Evolutionary conservation across 92 coral and sea anemone species (phyloP).

Genomic region (Umimayanthus kanabou): DNA sequence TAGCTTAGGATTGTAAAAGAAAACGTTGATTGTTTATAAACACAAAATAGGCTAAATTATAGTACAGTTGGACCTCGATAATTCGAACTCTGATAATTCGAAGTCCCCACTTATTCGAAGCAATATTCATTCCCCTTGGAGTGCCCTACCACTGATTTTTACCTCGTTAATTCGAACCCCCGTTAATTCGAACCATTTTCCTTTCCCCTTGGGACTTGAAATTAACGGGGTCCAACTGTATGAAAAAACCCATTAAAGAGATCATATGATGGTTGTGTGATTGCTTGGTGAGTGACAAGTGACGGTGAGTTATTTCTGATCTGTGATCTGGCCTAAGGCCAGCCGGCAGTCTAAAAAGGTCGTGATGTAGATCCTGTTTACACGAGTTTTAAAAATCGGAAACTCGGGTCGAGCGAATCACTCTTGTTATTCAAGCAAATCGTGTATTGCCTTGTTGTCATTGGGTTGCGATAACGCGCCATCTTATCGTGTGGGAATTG

Average conservation of each 20-base stretch:
- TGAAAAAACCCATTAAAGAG: background rate
- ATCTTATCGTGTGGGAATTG: background rate
- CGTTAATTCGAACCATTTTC: too few relatives aligned
- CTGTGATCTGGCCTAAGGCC: background rate
- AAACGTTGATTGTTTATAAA: background rate
- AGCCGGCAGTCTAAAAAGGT: slow-evolving; percentile 13
- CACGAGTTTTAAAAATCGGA: slow-evolving; percentile 7
- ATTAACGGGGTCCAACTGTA: too few relatives aligned
- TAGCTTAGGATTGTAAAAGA: background rate
- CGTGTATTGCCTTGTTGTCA: slow-evolving; percentile 10
- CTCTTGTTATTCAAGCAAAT: slow-evolving; percentile 1
- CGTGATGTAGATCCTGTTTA: slow-evolving; percentile 14
- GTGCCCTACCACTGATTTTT: too few relatives aligned
- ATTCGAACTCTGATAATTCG: too few relatives aligned
- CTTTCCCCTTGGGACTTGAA: too few relatives aligned
- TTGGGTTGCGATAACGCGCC: background rate
- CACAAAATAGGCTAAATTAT: background rate
- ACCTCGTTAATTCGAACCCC: too few relatives aligned
- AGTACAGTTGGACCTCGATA: too few relatives aligned
- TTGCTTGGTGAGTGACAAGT: background rate
- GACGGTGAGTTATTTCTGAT: background rate
- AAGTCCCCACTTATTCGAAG: too few relatives aligned
- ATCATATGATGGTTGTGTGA: background rate
- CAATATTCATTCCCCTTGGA: too few relatives aligned
- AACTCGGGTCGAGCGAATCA: slow-evolving; percentile 12